These are phyloP conservation scores for Creontiades dilutus DNA, from an alignment of 2,888 invertebrate species.

Conservation along the genomic window DNA sequence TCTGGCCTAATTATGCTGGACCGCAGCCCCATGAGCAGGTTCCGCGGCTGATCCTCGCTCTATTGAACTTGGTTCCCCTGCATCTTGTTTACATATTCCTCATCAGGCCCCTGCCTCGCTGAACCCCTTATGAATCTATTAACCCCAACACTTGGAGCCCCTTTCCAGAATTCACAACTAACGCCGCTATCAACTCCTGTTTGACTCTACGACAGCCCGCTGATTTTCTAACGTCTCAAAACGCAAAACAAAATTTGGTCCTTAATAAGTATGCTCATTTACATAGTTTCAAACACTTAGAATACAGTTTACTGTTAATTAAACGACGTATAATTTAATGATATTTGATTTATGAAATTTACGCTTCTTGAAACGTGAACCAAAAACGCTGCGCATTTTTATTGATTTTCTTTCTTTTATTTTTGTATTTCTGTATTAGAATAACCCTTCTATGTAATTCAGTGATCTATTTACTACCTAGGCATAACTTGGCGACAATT, in stretches of 20 bases:
- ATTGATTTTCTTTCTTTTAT: no score
- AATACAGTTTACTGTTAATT: no score
- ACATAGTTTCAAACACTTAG: no score
- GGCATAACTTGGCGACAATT: no score
- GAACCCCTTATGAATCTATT: constrained; percentile 62
- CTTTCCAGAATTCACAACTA: neutral
- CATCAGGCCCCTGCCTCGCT: constrained; percentile 48
- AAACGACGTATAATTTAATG: no score
- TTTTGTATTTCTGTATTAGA: no score
- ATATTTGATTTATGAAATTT: no score
- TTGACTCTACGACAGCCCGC: neutral
- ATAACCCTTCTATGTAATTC: no score
- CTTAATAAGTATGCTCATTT: no score
- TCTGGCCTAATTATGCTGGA: constrained; percentile 64
- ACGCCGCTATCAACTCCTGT: neutral
- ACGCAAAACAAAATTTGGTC: neutral
- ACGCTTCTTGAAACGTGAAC: no score
- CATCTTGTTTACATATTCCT: constrained; percentile 62
- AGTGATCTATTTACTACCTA: no score
- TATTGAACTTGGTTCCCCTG: constrained; percentile 55
- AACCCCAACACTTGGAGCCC: constrained; percentile 15
- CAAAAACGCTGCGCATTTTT: no score
- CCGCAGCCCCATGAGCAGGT: constrained; percentile 53
- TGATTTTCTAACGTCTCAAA: neutral
- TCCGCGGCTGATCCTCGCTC: constrained; percentile 34